These are phyloP conservation scores for Drosophila bocki DNA, from an alignment of 1,140 invertebrate species.

Conservation along the genomic window DNA sequence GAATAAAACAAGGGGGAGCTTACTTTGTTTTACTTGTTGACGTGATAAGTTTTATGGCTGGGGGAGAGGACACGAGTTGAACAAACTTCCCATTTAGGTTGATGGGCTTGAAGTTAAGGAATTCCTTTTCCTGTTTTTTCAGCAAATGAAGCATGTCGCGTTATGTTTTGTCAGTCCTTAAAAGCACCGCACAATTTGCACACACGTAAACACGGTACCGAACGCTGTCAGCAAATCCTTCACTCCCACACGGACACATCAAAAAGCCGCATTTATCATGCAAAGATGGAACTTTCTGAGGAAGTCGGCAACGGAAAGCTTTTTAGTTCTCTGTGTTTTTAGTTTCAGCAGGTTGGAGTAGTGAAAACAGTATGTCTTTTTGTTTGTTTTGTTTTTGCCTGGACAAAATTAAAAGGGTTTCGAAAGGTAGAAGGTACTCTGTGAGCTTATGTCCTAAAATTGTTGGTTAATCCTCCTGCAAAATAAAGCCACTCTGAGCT, in stretches of 20 bases:
- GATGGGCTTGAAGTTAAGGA: slow-evolving; percentile 31
- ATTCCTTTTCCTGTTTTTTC: slow-evolving; percentile 39
- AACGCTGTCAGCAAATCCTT: slow-evolving; percentile 24
- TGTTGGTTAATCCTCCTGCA: slow-evolving; percentile 8
- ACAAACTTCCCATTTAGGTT: slow-evolving; percentile 41
- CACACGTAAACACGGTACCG: slow-evolving; percentile 21
- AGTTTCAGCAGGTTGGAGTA: slow-evolving; percentile 29
- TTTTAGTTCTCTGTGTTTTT: slow-evolving; percentile 53
- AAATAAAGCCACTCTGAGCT: not conserved
- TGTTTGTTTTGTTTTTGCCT: slow-evolving; percentile 10
- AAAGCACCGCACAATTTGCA: slow-evolving; percentile 38
- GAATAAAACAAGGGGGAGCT: not conserved
- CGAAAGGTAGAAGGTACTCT: not conserved
- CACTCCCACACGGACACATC: slow-evolving; percentile 49
- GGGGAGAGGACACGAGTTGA: slow-evolving; percentile 15
- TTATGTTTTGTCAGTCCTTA: slow-evolving; percentile 58
- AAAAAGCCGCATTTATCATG: slow-evolving; percentile 70
- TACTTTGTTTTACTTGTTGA: not conserved
- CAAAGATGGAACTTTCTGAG: slow-evolving; percentile 56
- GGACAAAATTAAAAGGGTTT: slow-evolving; percentile 37
- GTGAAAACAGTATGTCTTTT: slow-evolving; percentile 39
- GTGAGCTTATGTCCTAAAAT: no score
- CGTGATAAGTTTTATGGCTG: not conserved
- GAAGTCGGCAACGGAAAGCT: slow-evolving; percentile 56
- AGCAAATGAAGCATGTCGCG: slow-evolving; percentile 58